Evolutionary conservation across 1,140 invertebrate species (phyloP), one percentile per base, ranked within the genome.

Genomic region (Calephelis virginiensis): DNA sequence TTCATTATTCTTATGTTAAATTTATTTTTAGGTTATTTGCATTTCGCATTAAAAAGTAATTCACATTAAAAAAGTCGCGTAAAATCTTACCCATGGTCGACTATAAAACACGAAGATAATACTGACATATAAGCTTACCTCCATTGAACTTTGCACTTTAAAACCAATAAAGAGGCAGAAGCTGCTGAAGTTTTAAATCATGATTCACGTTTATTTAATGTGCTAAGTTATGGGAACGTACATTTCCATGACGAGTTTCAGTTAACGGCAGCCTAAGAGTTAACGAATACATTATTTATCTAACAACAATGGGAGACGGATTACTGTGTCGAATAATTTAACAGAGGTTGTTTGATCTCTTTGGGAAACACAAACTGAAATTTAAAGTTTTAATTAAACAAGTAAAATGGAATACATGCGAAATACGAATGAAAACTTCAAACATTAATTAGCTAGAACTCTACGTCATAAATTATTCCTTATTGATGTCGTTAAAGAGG

Each of bases 111-210:
- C 53, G 53, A 28, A 37, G 11, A 38, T 59, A 59, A 59, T 38
- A 38, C 17, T 9, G 53, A 12, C 53, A 38, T n/a, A 59, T 38
- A 59, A 10, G 40, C 37, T 59, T 38, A 4, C 53, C 28, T 11
- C 53, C 28, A 59, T 59, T 73, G 71, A 75, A 69, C 73, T 72
- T 72, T 74, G 65, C 70, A 67, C 67, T 72, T 74, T 46, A 63
- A 69, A 69, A 50, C 64, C 62, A 69, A 74, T 71, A 63, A 68
- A 69, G 64, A 10, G n/a, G 45, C 40, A 46, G 10, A 63, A 48
- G 60, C 49, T 59, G 17, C 50, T 56, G 50, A 56, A 28, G 28
- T 59, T 28, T 70, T 66, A 66, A 50, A 53, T 62, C 37, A 40
- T 49, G 46, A 59, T 66, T 70, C 40, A 40, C 60, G 17, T 56